Conservation (phyloP, 2,888 invertebrate genomes). For the Lepidochrysops patricia region DNA sequence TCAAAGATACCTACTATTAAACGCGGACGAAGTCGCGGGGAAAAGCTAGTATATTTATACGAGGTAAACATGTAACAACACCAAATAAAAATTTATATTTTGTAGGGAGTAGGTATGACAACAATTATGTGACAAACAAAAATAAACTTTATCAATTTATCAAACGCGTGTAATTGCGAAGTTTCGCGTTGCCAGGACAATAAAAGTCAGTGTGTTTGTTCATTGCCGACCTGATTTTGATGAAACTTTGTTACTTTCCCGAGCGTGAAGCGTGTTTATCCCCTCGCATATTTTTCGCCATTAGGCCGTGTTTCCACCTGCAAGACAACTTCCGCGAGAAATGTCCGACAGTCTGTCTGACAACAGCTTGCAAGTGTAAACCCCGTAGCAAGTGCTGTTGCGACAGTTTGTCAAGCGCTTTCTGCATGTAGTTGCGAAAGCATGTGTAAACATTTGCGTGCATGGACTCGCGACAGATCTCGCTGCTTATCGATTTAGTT, state of each 20-base stretch:
- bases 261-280: neutral
- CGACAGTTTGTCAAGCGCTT: too few relatives aligned
- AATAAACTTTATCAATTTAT: constrained; percentile 8
- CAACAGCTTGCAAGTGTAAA: too few relatives aligned
- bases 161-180: constrained; percentile 5
- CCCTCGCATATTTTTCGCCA: neutral
- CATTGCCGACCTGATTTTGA: neutral
- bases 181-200: neutral
- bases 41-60: neutral
- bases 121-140: neutral
- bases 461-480: too few relatives aligned
- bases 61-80: neutral
- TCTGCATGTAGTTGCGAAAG: too few relatives aligned
- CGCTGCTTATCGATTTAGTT: too few relatives aligned
- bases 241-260: neutral
- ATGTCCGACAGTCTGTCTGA: too few relatives aligned
- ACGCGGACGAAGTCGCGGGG: too few relatives aligned
- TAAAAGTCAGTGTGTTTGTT: neutral
- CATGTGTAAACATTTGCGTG: too few relatives aligned
- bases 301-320: neutral
- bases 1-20: too few relatives aligned
- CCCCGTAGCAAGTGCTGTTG: too few relatives aligned
- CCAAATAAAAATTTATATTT: neutral
- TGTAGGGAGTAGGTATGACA: neutral
- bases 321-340: too few relatives aligned